Conservation (phyloP, 2,888 invertebrate genomes). For the Geophilus truncorum region DNA sequence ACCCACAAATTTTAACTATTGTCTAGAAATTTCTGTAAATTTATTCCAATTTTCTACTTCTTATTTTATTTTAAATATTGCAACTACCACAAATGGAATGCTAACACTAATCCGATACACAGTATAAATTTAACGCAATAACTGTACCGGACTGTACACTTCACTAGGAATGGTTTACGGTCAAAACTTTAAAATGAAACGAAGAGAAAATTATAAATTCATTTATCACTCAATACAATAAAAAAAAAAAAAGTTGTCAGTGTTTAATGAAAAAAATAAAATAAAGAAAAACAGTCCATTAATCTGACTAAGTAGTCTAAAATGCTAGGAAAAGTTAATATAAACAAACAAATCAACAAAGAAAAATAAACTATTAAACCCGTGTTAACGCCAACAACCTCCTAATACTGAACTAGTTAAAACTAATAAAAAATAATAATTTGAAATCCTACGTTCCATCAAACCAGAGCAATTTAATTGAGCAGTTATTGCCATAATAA, state of each 20-base stretch:
- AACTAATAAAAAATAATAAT: neutral
- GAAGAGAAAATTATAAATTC: neutral
- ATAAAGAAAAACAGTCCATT: neutral
- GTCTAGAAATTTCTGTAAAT: neutral
- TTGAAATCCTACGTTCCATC: no score
- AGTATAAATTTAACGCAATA: neutral
- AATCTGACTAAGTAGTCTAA: neutral
- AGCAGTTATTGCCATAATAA: constrained; percentile 13
- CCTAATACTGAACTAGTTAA: neutral
- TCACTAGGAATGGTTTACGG: neutral
- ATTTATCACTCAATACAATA: neutral
- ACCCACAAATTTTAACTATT: neutral
- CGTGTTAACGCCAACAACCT: neutral
- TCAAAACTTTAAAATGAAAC: neutral
- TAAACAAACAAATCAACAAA: constrained; percentile 9
- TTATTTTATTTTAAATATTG: neutral
- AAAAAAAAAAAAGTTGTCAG: neutral
- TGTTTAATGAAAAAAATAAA: neutral
- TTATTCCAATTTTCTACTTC: neutral
- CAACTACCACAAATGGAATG: constrained; percentile 2
- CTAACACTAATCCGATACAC: neutral
- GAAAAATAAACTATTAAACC: neutral
- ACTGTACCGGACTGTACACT: neutral
- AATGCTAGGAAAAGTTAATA: neutral
- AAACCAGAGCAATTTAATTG: neutral